Evolutionary conservation across 2,888 invertebrate genomes (phyloP), one percentile per base, ranked within the genome.

Genomic region (Spodoptera exigua): DNA sequence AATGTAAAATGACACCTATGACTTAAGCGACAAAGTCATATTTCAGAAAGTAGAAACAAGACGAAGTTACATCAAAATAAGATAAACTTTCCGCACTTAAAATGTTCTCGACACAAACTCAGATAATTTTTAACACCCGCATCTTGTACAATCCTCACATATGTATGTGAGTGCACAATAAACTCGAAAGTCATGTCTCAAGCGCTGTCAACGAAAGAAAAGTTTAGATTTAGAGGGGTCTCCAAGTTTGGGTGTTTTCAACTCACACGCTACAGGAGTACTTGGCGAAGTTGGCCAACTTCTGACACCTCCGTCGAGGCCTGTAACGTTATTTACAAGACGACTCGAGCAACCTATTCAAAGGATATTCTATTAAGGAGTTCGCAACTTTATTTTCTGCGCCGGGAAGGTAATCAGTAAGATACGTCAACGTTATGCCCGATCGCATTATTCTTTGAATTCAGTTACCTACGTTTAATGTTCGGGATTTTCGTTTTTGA

Each of bases 201-300:
- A 78, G 77, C 65, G 71, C 78, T 86, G 86, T 87, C 86, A 86
- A 84, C 86, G 76, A 78, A 70, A 74, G 77, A 76, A 82, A 88
- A 89, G 83, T 88, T 89, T 80, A 87, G 86, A 89, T 89, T 89
- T 88, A 89, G 82, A 84, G 86, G 79, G 87, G 85, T 86, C 81
- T 70, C 70, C 66, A 80, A 88, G 80, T 88, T 89, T 46, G 78
- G 81, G 81, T 81, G 82, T 80, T 82, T 79, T 74, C 80, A 79
- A 75, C 72, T 79, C 59, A 54, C 55, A 48, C 61, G 66, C 59
- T 69, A 73, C 67, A 69, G 61, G 54, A 53, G 70, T 69, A 63
- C 66, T 63, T 64, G 58, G 67, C 68, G 45, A 62, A 79, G 78
- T 82, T 81, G 61, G 70, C 70, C 63, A 85, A 86, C 81, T 86